Conservation (phyloP, 23 tunicate species). For the Diplosoma virens region DNA sequence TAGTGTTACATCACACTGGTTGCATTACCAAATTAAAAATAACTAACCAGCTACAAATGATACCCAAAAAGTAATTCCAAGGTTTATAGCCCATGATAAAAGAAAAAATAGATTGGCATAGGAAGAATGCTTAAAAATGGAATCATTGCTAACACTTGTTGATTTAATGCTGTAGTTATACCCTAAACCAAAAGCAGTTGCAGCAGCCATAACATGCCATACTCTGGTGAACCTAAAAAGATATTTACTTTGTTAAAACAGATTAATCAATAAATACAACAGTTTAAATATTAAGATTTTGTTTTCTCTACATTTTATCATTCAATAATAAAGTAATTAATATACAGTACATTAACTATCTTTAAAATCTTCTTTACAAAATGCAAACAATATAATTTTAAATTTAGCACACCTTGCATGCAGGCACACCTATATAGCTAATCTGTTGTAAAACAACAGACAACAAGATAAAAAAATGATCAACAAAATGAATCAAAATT, state of each 20-base stretch:
- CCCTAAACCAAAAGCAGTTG: constrained; percentile 33
- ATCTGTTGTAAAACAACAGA: no score
- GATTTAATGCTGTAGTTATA: constrained; percentile 1
- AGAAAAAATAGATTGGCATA: constrained; percentile 27
- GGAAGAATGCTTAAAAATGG: constrained; percentile 18
- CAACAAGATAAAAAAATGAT: no score
- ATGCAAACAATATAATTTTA: no score
- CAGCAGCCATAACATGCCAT: constrained; percentile 44
- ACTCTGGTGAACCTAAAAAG: constrained; percentile 38
- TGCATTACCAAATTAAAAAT: no score
- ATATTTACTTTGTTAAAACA: neutral
- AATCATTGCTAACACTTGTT: neutral
- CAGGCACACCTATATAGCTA: no score
- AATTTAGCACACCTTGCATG: no score
- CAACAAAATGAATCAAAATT: no score
- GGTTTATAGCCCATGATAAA: constrained; percentile 38
- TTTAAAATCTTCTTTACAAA: no score
- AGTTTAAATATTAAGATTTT: neutral
- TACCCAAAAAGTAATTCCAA: constrained; percentile 70
- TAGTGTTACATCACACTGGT: no score
- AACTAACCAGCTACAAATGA: constrained; percentile 85
- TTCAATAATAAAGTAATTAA: no score
- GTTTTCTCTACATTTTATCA: no score
- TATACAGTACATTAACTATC: no score
- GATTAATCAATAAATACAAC: neutral